A percentile compares a stretch with the other conserved stretches of the same genome.
These are phyloP conservation scores for Podocnemis expansa DNA, from an alignment of 2,113 vertebrate genomes.

Conservation along the genomic window DNA sequence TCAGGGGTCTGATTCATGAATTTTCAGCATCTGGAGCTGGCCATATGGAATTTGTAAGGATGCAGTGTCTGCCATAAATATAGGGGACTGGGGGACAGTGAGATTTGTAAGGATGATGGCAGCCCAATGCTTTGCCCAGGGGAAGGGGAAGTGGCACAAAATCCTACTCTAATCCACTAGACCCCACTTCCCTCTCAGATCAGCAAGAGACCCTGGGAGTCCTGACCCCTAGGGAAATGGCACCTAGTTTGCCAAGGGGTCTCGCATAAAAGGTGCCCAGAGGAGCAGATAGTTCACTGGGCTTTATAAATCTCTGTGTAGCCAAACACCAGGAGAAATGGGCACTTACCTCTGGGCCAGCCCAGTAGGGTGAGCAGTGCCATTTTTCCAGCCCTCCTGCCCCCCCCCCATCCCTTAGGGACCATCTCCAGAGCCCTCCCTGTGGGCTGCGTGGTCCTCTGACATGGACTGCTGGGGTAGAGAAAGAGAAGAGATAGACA, in stretches of 20 bases:
- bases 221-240: not conserved
- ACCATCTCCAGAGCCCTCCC: not conserved
- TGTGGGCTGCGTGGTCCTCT: not conserved
- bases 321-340: not conserved
- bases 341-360: not conserved
- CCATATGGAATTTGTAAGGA: too few relatives aligned
- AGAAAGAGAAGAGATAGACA: not conserved
- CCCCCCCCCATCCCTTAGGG: not conserved
- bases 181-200: too few relatives aligned
- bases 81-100: too few relatives aligned
- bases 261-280: not conserved
- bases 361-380: not conserved
- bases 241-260: not conserved
- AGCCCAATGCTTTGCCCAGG: too few relatives aligned
- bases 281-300: not conserved
- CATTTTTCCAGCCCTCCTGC: not conserved
- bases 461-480: not conserved
- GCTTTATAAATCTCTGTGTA: not conserved
- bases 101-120: too few relatives aligned
- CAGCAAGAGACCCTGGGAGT: too few relatives aligned
- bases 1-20: too few relatives aligned
- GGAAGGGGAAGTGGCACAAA: too few relatives aligned
- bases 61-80: too few relatives aligned
- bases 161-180: too few relatives aligned
- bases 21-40: too few relatives aligned